Base-by-base conservation (phyloP, 2,888 invertebrate species). In the Parasteatoda lunata region DNA sequence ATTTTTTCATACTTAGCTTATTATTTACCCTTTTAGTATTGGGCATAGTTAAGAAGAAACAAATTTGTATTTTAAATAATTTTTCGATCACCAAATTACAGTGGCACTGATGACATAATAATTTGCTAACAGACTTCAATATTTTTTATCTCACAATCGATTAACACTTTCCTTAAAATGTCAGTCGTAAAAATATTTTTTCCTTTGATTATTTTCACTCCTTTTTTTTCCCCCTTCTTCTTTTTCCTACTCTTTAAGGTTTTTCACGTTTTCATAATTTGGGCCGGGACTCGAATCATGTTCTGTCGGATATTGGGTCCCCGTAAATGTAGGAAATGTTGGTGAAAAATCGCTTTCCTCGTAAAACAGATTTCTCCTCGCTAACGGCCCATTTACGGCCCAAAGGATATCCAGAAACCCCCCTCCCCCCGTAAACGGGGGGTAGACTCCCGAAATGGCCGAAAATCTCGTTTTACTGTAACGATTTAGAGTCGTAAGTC, bases 271-370 rank as follows among this genome's bases (percentile, higher is more conserved):
- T 80, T 65, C 80, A 80, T 73, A 80, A 80, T 80, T 80, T 13
- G 49, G n/a, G 59, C 59, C 30, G n/a, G 59, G n/a, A 59, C 8
- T 9, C 59, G 48, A 49, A 47, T 45, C 48, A 13, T 49, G 66
- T 64, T 64, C 49, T 49, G n/a, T n/a, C 6, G 15, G 11, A 66
- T 9, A 48, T 70, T 47, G 65, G 51, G 49, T n/a, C 11, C 15
- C 70, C 72, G 69, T 70, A 76, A 76, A 82, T 82, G 82, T 70
- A 48, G 45, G 69, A 48, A 69, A 69, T 48, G 45, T 45, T 30
- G 64, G 82, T 82, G 82, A 82, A 82, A 82, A 82, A 82, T 82
- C 76, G 76, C 82, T 82, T 82, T 76, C 64, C 82, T 45, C 59
- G 69, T 76, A 76, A 82, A 82, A 76, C 75, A 75, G 76, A 76